These are phyloP conservation scores for Malurus elegans DNA, from an alignment of 2,113 vertebrate species.

Conservation along the genomic window DNA sequence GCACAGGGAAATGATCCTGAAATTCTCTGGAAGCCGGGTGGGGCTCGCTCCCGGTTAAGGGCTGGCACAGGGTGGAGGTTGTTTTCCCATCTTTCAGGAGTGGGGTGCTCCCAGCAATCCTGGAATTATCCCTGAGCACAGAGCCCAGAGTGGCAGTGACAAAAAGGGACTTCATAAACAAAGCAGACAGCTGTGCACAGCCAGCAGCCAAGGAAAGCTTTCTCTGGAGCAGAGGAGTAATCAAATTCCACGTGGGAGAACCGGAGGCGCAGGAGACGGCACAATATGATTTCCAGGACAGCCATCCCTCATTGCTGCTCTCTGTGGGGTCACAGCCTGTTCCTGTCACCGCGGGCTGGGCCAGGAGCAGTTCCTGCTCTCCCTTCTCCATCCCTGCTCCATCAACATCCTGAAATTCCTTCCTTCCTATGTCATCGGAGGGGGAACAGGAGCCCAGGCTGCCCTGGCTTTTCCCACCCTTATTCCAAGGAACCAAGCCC, in stretches of 20 bases:
- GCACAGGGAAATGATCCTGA: neutral
- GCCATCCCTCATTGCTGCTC: neutral
- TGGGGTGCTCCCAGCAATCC: neutral
- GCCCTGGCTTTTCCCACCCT: neutral
- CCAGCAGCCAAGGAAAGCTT: neutral
- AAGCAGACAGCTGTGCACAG: neutral
- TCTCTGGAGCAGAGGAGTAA: neutral
- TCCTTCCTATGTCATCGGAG: accelerated
- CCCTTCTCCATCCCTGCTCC: neutral
- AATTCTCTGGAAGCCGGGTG: neutral
- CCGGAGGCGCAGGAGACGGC: neutral
- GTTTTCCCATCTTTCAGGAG: accelerated
- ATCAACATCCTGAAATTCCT: neutral
- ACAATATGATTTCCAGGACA: neutral
- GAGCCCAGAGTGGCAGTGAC: neutral
- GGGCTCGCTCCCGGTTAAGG: neutral
- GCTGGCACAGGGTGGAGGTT: accelerated
- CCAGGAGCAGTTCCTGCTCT: neutral
- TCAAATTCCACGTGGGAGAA: neutral
- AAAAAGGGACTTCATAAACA: neutral
- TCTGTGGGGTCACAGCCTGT: neutral
- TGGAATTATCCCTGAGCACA: neutral
- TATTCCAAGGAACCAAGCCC: neutral
- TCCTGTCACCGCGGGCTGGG: accelerated
- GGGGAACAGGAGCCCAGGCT: neutral